Base-by-base conservation (phyloP, 2,797 vertebrate species). In the Rhyacichthys aspro region DNA sequence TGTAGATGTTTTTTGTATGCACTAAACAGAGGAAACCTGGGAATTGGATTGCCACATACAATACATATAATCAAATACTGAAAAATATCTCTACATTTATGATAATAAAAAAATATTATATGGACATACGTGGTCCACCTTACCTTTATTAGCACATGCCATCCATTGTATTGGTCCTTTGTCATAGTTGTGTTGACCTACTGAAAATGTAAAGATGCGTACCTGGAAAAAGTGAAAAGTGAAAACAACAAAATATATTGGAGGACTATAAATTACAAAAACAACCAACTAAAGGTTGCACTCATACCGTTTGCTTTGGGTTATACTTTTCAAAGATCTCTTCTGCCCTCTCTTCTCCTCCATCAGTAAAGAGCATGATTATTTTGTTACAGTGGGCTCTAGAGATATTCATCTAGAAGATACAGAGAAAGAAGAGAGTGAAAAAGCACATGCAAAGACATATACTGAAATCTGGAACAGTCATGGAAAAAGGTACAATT, bases 331-430 rank as follows among this genome's bases (percentile, higher is more conserved):
- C 43, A 83, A 99, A 98, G 84, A 98, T 96, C 86, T 96, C 95
- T 68, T 97, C 93, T 0, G 95, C 97, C 77, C 91, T 91, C 79
- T 99, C 97, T 77, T 99, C 97, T 59, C 97, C 97, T 66, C 97
- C 97, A 32, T 99, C 97, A 4, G 97, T 99, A 85, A 99, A 99
- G 37, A 99, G 88, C 97, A 99, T 99, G 71, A 99, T 99, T 47
- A 99, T 98, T 86, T 97, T 98, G 88, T 99, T 99, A 82, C 97
- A 99, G 86, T 98, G 94, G 61, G 96, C 95, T 86, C 96, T 92
- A 10, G 95, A 93, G 41, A 96, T 91, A 36, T 96, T 98, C 48
- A 89, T 55, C 94, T 95, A 39, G 7, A 3, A 55, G 53, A 76
- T 28, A 84, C 9, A 53, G 12, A 16, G 9, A 3, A 47, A 19